Evolutionary conservation across 2,797 vertebrate genomes (phyloP).

Genomic region (Urocyon cinereoargenteus): DNA sequence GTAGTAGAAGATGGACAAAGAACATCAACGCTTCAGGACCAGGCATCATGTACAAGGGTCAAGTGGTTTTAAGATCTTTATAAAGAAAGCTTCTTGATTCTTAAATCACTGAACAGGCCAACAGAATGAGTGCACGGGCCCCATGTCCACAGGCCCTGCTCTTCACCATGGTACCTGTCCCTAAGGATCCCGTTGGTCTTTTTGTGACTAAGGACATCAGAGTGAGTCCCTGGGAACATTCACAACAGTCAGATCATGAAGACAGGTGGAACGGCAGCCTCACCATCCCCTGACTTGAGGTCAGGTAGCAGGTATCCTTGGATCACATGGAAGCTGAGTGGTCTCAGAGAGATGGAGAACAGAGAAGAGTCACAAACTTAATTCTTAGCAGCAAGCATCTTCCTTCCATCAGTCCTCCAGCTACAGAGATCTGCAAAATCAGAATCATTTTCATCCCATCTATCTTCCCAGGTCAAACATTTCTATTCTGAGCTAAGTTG

Average conservation of each 20-base stretch:
- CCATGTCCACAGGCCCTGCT: not conserved
- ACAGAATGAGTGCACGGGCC: not conserved
- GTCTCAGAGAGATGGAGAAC: not conserved
- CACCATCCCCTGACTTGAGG: too few species aligned
- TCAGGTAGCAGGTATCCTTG: not conserved
- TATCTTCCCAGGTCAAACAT: conserved; percentile 67
- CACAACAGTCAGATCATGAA: not conserved
- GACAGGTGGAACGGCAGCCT: not conserved
- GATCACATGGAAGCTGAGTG: not conserved
- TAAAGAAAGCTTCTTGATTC: not conserved
- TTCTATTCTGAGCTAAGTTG: conserved; percentile 67
- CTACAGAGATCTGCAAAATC: conserved; percentile 23
- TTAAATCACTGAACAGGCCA: not conserved
- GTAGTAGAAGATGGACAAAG: not conserved
- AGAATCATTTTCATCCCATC: conserved; percentile 69
- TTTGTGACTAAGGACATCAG: not conserved
- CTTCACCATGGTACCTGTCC: not conserved
- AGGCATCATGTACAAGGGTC: not conserved
- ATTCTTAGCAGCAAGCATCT: not conserved
- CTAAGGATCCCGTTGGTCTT: not conserved
- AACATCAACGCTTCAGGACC: not conserved
- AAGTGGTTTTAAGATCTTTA: not conserved
- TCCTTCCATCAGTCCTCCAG: not conserved
- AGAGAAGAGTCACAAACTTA: not conserved
- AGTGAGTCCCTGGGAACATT: not conserved